Percentiles rank a stretch among this genome's conserved stretches.
phyloP scores from a whole-genome alignment of 2,797 vertebrate species.

The Oreochromis grahami region DNA sequence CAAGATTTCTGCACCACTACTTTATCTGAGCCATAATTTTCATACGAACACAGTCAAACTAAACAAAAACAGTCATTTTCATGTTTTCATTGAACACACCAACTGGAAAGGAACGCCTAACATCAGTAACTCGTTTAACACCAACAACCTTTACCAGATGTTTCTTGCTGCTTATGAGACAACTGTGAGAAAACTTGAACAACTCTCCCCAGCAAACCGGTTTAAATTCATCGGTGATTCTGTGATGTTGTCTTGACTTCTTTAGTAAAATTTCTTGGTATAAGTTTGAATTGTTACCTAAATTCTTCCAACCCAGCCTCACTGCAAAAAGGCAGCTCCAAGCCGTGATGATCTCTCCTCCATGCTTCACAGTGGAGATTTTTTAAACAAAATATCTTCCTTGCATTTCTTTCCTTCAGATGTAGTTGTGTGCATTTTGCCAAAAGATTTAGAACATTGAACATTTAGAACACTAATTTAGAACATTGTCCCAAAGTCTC shows the following conservation, averaged over 20 bases:
- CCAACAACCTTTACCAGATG: background rate
- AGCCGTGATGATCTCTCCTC: background rate
- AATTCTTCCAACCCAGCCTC: background rate
- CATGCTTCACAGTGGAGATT: background rate
- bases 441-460: background rate
- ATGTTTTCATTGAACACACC: background rate
- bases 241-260: background rate
- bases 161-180: background rate
- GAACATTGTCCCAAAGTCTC: background rate
- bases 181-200: background rate
- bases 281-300: background rate
- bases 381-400: background rate
- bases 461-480: background rate
- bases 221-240: fast-evolving
- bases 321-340: background rate
- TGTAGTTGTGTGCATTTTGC: background rate
- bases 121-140: background rate
- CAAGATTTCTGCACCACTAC: background rate
- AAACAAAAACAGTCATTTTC: background rate
- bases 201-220: background rate
- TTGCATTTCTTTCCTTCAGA: background rate
- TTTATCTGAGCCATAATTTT: background rate
- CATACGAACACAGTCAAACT: background rate
- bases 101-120: background rate
- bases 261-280: background rate